Base-by-base conservation (phyloP, 1,140 invertebrate species). In the Sarcophaga bullata region DNA sequence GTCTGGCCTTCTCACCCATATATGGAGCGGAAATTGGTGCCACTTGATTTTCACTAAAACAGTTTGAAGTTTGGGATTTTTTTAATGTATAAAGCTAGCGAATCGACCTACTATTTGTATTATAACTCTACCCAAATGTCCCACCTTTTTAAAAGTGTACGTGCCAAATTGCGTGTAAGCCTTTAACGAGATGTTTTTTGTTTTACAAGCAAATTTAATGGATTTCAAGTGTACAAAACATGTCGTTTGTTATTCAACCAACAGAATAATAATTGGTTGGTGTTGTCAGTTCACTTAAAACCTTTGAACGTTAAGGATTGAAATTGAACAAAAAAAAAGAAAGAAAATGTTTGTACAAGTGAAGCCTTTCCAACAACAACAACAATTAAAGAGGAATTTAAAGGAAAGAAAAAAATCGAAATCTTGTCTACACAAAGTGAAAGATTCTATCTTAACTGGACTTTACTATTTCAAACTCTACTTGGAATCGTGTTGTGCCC, bases 401-500 rank as follows among this genome's bases (percentile, higher is more conserved):
- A 68, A 25, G 4, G 1, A 7, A 37, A 37, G 5, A 1, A 68
- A 68, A 68, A 68, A 25, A 19, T 9, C 17, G 19, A 68, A 68
- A 8, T n/a, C 62, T 9, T 8, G 17, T 19, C 19, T n/a, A 19
- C 17, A 68, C 10, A 9, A 10, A 58, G 17, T 25, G 6, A 68
- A 68, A 8, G n/a, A 8, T 1, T 0, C 19, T 68, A 8, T 68
- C 10, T 19, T 68, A 25, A 25, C n/a, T 7, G 37, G 15, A 5
- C 50, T 50, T 17, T 8, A 78, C 3, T 78, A 78, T 17, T 52
- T 52, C 1, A 78, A 78, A 25, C 25, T 78, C 25, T 78, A 78
- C 50, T 25, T 78, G 75, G 75, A 49, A 9, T 52, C 47, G 0
- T 52, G 86, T 54, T 86, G 85, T 37, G 87, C 87, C 37, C 88